Evolutionary conservation across 2,797 vertebrate genomes (phyloP).

Genomic region (Mionectes olivaceus): DNA sequence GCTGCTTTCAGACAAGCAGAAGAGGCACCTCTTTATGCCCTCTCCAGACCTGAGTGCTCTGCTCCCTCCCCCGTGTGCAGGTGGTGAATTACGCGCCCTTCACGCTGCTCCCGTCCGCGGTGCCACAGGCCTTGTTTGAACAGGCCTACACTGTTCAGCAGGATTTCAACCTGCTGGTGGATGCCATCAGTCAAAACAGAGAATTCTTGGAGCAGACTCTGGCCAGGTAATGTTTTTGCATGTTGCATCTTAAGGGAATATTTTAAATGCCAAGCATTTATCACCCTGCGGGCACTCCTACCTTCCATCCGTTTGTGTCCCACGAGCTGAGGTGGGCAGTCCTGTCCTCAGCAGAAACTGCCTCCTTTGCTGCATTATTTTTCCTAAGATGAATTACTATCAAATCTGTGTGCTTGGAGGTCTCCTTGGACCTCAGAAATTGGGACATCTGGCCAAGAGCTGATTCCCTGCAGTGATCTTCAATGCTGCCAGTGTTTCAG

Average conservation of each 20-base stretch:
- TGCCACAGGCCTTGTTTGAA: slow-evolving; percentile 83
- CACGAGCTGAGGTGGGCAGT: background rate
- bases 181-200: slow-evolving; percentile 87
- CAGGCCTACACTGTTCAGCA: slow-evolving; percentile 89
- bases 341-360: background rate
- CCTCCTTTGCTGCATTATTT: background rate
- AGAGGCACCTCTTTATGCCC: background rate
- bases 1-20: background rate
- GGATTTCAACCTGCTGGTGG: slow-evolving; percentile 91
- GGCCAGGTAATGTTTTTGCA: slow-evolving; percentile 78
- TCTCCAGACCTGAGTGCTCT: background rate
- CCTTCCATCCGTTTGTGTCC: rapidly evolving
- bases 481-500: background rate
- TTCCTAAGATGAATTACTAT: background rate
- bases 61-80: slow-evolving; percentile 66
- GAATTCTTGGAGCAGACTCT: slow-evolving; percentile 88
- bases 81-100: slow-evolving; percentile 90
- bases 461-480: background rate
- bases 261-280: background rate
- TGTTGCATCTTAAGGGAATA: background rate
- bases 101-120: slow-evolving; percentile 88
- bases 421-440: background rate
- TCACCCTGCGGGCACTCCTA: background rate
- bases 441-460: background rate
- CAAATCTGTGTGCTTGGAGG: background rate